Percentiles rank a stretch among this genome's conserved stretches.
Evolutionary conservation across 2,797 vertebrate genomes (phyloP).

Genomic region (Pantherophis alleghaniensis): DNA sequence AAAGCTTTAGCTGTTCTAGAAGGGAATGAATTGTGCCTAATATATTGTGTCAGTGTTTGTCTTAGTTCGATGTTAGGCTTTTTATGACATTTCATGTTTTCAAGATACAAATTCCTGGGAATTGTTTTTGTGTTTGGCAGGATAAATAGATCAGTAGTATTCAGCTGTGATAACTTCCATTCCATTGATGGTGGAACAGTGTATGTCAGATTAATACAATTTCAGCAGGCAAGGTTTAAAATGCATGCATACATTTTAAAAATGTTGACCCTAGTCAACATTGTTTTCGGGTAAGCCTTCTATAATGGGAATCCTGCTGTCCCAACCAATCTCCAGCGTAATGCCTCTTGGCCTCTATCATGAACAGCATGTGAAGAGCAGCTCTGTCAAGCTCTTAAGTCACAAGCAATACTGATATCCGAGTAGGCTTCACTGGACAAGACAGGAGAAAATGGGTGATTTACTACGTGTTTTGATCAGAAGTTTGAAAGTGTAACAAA

Average conservation of each 20-base stretch:
- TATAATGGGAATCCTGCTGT: not conserved
- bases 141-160: not conserved
- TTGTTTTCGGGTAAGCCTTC: not conserved
- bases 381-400: not conserved
- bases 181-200: not conserved
- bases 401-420: not conserved
- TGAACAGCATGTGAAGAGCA: not conserved
- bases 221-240: not conserved
- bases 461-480: constrained; percentile 1
- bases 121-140: not conserved
- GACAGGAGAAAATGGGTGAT: not conserved
- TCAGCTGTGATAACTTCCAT: not conserved
- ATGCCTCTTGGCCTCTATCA: not conserved
- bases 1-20: not conserved
- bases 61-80: not conserved
- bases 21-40: not conserved
- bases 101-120: not conserved
- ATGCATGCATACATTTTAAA: not conserved
- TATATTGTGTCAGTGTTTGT: not conserved
- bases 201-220: not conserved
- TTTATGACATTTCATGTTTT: not conserved
- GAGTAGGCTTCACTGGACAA: not conserved
- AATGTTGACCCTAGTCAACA: not conserved
- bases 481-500: not conserved
- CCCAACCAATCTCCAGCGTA: not conserved